Evolutionary conservation across 2,797 vertebrate species (phyloP), one percentile per base, ranked within the genome.

Genomic region (Pipistrellus kuhlii): DNA sequence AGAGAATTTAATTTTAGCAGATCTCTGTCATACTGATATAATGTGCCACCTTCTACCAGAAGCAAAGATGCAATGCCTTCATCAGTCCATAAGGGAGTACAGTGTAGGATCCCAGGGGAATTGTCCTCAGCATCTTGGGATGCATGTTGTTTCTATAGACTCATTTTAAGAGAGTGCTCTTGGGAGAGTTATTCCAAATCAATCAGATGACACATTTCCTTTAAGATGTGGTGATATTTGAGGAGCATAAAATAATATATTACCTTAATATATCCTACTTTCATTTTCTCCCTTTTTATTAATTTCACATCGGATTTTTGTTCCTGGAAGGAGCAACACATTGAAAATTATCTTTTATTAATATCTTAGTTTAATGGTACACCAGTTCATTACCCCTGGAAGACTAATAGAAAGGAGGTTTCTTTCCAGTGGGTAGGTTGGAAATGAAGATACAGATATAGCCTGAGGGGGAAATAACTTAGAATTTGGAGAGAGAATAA

Each of bases 371-470:
- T 48, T 93, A 85, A 51, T 77, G 6, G 6, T 30, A 78, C 44
- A 64, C n/a, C 27, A 51, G 32, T 41, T 1, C 9, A 51, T 86
- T 66, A 11, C 6, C 5, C 18, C 23, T 44, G 66, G 8, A 83
- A 94, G n/a, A 89, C 0, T 32, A 21, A n/a, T 77, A 9, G 2
- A 66, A 71, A 17, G 69, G 25, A 73, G 32, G 6, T 51, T 80
- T 48, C 76, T 85, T 85, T 88, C 59, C 64, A n/a, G 3, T 83
- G 4, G 3, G 1, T 71, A 59, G 14, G 3, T 59, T 93, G 35
- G 23, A 94, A 78, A 88, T 75, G 17, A 93, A 80, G 53, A 93
- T 51, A 20, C 35, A 85, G 21, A 83, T 30, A 82, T 30, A 80
- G 27, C 8, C 3, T 75, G 41, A 18, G 18, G 41, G 53, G 17